Base-by-base conservation (phyloP, 2,113 vertebrate species). In the Tachuris rubrigastra region DNA sequence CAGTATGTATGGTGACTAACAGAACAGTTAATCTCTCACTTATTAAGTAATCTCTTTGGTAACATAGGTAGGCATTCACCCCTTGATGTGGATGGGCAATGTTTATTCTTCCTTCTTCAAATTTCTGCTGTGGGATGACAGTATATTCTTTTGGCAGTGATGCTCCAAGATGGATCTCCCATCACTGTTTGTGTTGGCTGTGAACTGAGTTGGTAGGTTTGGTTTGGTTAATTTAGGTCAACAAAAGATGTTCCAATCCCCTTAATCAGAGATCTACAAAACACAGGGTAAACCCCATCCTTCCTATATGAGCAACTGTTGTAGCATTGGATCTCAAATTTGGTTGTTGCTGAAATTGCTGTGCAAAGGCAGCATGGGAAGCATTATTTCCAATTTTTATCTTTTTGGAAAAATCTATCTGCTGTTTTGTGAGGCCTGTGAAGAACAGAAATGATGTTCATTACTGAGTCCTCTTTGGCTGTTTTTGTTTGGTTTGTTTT, bases 381-480 rank as follows among this genome's bases (percentile, higher is more conserved):
- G 23, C 6, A 35, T n/a, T 67, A 12, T 77, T 81, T 74, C n/a
- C 22, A 53, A 1, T 41, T 71, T 77, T 31, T 77, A 5, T 44
- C 37, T 35, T 82, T 76, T 37, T 8, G 14, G 20, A 41, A 55
- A 75, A 94, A n/a, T n/a, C 15, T 47, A 0, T 49, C 25, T 19
- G 3, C 22, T 84, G 2, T 42, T 62, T 85, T 46, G 9, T 39
- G 37, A 75, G 12, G 11, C 14, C 12, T 3, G 3, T 10, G 14
- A 46, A n/a, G 12, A 52, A 68, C 14, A 60, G 27, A 72, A 79
- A 42, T 65, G 4, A 16, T 39, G 8, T 68, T 69, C 11, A 8
- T 25, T 66, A 7, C 24, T 39, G 3, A 49, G 41, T n/a, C 27
- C 3, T 39, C 5, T 31, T 42, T 44, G 3, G 3, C 2, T 1